Percentiles rank a stretch among this genome's conserved stretches.
phyloP scores from a whole-genome alignment of 1,140 invertebrate species.

The Microplitis demolitor region DNA sequence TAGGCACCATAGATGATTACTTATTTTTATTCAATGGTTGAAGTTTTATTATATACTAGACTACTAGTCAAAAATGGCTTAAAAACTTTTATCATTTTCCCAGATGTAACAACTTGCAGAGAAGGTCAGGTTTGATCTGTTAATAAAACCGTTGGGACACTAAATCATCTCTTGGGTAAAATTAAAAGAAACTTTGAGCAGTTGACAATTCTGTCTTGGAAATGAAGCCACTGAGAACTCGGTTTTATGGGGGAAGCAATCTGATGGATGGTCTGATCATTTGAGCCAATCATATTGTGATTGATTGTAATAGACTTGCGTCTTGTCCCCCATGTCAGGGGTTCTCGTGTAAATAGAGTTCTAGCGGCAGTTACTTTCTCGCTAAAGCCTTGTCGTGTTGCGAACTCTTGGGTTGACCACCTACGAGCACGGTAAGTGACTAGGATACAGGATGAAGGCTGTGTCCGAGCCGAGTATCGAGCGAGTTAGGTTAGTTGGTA shows the following conservation, averaged over 20 bases:
- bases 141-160: too few species aligned
- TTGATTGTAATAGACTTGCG: conserved; percentile 64
- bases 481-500: conserved; percentile 51
- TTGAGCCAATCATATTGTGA: conserved; percentile 61
- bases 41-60: conserved; percentile 41
- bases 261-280: conserved; percentile 58
- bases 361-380: conserved; percentile 16
- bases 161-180: neutral
- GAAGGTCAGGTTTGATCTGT: too few species aligned
- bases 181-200: neutral
- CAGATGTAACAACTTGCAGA: neutral
- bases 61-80: too few species aligned
- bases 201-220: neutral
- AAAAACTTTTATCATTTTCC: too few species aligned
- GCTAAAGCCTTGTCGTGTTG: conserved; percentile 25
- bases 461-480: conserved; percentile 49
- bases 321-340: conserved; percentile 60
- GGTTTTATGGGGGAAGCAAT: conserved; percentile 32
- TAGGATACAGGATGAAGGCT: conserved; percentile 62
- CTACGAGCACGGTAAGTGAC: conserved; percentile 52
- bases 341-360: conserved; percentile 45
- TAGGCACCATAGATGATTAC: conserved; percentile 32
- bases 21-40: conserved; percentile 60
- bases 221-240: neutral
- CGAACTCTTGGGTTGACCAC: conserved; percentile 54